These are phyloP conservation scores for Julus scanicus DNA, from an alignment of 2,888 invertebrate genomes.

Conservation along the genomic window DNA sequence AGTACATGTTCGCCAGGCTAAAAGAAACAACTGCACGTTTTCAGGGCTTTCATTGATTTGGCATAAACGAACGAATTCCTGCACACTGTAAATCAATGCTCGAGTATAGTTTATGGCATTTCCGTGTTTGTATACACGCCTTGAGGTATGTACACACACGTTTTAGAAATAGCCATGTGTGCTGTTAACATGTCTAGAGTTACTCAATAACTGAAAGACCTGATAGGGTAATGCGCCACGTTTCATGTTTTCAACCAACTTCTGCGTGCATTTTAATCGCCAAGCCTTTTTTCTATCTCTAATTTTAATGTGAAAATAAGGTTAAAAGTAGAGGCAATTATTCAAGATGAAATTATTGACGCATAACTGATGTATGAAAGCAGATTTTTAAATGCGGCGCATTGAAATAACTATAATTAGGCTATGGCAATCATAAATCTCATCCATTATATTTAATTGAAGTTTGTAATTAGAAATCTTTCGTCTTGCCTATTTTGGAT, in stretches of 20 bases:
- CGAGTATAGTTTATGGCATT: slow-evolving; percentile 11
- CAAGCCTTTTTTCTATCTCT: not conserved
- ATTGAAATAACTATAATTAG: not conserved
- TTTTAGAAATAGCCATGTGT: not conserved
- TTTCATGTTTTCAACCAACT: not conserved
- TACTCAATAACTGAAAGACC: not conserved
- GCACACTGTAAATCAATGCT: not conserved
- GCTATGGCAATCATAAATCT: not conserved
- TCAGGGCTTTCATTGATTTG: not conserved
- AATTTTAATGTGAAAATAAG: not conserved
- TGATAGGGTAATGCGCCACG: not conserved
- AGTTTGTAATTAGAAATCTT: not conserved
- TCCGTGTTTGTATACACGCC: slow-evolving; percentile 6
- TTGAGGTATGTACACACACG: not conserved
- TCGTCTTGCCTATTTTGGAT: too few relatives aligned
- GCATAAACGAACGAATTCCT: slow-evolving; percentile 4
- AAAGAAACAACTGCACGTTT: slow-evolving; percentile 1
- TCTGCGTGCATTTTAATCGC: not conserved
- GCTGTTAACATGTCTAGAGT: not conserved
- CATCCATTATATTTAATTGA: not conserved
- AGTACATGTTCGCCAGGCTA: not conserved
- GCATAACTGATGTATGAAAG: not conserved
- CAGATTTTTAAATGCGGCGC: not conserved
- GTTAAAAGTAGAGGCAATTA: not conserved
- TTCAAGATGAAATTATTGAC: not conserved